A percentile compares a stretch with the other conserved stretches of the same genome.
Evolutionary conservation across 2,888 invertebrate genomes (phyloP).

Genomic region (Platypus cylindrus): DNA sequence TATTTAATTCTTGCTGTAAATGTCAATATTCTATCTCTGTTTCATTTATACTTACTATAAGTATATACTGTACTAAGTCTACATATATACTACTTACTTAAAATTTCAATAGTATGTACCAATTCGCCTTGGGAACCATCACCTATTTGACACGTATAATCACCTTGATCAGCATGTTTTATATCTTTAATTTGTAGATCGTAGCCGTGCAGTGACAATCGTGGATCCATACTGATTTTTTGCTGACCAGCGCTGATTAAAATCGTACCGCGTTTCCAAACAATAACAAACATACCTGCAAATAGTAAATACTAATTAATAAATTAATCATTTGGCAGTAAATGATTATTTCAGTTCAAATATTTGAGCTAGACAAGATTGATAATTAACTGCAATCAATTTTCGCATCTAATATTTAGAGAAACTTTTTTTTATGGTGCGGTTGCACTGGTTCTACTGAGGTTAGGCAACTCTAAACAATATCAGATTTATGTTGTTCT

Average conservation of each 20-base stretch:
- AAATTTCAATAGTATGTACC: constrained; percentile 43
- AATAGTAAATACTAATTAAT: constrained; percentile 5
- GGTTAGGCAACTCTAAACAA: too few relatives aligned
- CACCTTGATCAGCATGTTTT: constrained; percentile 41
- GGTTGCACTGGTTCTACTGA: too few relatives aligned
- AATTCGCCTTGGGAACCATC: constrained; percentile 42
- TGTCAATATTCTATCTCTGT: too few relatives aligned
- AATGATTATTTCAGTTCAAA: neutral
- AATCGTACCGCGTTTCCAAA: constrained; percentile 41
- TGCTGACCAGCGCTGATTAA: constrained; percentile 41
- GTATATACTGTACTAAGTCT: constrained; percentile 1
- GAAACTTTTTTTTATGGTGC: too few relatives aligned
- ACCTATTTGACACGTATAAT: constrained; percentile 44
- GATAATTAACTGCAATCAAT: too few relatives aligned
- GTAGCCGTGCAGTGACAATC: constrained; percentile 38
- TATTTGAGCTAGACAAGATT: too few relatives aligned
- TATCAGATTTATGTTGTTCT: too few relatives aligned
- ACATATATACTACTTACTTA: constrained; percentile 32
- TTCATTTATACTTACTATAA: too few relatives aligned
- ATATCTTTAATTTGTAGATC: constrained; percentile 41
- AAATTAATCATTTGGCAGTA: neutral
- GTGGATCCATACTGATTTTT: constrained; percentile 40
- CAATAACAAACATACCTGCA: constrained; percentile 40
- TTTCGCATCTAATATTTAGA: too few relatives aligned
- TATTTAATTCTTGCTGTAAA: too few relatives aligned